Conservation (phyloP, 2,888 invertebrate genomes). For the Stenoptilia bipunctidactyla region DNA sequence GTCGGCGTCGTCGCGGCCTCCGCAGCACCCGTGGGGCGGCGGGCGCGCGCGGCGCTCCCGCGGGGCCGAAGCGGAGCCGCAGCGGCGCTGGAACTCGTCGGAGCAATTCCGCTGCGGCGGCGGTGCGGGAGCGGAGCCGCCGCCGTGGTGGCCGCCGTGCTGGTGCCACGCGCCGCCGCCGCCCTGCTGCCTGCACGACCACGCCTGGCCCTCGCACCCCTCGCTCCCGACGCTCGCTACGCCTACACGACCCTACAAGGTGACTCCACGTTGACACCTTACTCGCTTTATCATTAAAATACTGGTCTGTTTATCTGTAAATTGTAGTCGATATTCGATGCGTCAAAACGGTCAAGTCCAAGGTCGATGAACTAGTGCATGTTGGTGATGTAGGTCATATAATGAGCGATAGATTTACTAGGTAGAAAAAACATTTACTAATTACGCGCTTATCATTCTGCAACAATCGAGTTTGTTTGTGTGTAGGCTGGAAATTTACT, state of each 20-base stretch:
- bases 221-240: slow-evolving; percentile 45
- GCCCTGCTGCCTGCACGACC: slow-evolving; percentile 60
- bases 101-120: slow-evolving; percentile 72
- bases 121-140: slow-evolving; percentile 45
- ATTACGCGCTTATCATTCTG: too few relatives aligned
- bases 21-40: slow-evolving; percentile 53
- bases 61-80: slow-evolving; percentile 52
- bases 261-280: slow-evolving; percentile 11
- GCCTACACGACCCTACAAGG: slow-evolving; percentile 52
- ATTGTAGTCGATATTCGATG: too few relatives aligned
- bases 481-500: too few relatives aligned
- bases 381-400: too few relatives aligned
- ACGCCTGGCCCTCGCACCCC: slow-evolving; percentile 62
- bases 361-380: too few relatives aligned
- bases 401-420: too few relatives aligned
- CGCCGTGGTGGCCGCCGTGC: slow-evolving; percentile 58
- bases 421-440: too few relatives aligned
- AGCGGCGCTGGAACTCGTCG: slow-evolving; percentile 65
- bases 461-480: too few relatives aligned
- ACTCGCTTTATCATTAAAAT: too few relatives aligned
- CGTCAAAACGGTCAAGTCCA: too few relatives aligned
- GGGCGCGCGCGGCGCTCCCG: slow-evolving; percentile 46
- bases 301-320: too few relatives aligned
- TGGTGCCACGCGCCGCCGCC: slow-evolving; percentile 60
- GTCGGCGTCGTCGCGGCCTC: slow-evolving; percentile 66